phyloP scores from a whole-genome alignment of 2,888 invertebrate species.

The Eumerus sabulonum region DNA sequence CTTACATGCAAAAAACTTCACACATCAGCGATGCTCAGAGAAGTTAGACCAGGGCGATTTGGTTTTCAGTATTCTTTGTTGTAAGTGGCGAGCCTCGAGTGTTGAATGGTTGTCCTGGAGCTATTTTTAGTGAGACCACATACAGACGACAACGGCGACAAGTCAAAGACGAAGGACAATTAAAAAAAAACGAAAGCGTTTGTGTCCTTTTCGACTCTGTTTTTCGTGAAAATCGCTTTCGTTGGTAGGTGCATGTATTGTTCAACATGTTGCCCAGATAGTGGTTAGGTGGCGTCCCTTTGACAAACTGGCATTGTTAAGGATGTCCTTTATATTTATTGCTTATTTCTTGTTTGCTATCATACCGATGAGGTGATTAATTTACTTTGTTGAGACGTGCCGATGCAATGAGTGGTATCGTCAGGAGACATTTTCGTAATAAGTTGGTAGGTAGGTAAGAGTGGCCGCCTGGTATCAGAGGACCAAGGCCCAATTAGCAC shows the following conservation, averaged over 20 bases:
- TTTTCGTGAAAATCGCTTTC: neutral
- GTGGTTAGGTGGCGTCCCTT: neutral
- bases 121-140: conserved; percentile 27
- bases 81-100: conserved; percentile 18
- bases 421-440: too few species aligned
- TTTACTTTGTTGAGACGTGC: neutral
- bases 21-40: conserved; percentile 20
- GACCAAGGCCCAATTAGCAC: too few species aligned
- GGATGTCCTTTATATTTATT: conserved; percentile 9
- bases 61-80: neutral
- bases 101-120: conserved; percentile 35
- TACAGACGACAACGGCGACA: conserved; percentile 35
- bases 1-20: conserved; percentile 28
- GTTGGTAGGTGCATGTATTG: conserved; percentile 32
- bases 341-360: neutral
- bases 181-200: conserved; percentile 19
- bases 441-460: too few species aligned
- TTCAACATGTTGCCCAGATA: neutral
- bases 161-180: conserved; percentile 22
- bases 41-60: too few species aligned
- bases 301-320: conserved; percentile 27
- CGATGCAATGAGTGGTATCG: neutral
- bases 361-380: neutral
- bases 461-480: too few species aligned
- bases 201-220: conserved; percentile 26